phyloP scores from a whole-genome alignment of 2,888 invertebrate species.

The Arrhopalites spinosus region DNA sequence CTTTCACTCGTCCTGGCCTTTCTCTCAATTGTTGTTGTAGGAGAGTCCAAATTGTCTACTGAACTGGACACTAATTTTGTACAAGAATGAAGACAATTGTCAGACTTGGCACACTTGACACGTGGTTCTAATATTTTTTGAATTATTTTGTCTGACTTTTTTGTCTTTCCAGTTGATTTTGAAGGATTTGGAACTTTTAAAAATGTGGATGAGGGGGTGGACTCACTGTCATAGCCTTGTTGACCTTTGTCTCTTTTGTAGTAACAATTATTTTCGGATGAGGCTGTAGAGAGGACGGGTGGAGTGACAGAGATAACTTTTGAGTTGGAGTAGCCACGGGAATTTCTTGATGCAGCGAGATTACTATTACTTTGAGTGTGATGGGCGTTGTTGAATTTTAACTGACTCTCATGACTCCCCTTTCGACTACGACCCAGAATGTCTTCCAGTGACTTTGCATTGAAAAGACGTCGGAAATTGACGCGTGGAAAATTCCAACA shows the following conservation, averaged over 20 bases:
- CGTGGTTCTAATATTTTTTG: not conserved
- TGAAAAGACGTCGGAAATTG: slow-evolving; percentile 53
- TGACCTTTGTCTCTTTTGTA: not conserved
- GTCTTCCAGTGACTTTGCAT: slow-evolving; percentile 55
- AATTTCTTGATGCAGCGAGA: slow-evolving; percentile 20
- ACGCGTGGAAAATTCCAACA: slow-evolving; percentile 56
- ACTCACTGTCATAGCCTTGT: not conserved
- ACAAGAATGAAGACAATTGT: slow-evolving; percentile 51
- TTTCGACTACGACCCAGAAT: slow-evolving; percentile 43
- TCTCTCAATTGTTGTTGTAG: too few species aligned
- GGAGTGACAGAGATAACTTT: slow-evolving; percentile 11
- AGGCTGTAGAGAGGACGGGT: slow-evolving; percentile 15
- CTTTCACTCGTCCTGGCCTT: not conserved
- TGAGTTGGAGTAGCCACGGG: slow-evolving; percentile 14
- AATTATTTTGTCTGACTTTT: not conserved
- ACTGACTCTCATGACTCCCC: slow-evolving; percentile 12
- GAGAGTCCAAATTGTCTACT: slow-evolving; percentile 39
- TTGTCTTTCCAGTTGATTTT: not conserved
- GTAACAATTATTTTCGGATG: slow-evolving; percentile 30
- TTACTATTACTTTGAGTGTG: slow-evolving; percentile 32
- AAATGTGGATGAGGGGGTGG: not conserved
- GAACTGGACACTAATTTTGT: slow-evolving; percentile 34
- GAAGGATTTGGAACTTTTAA: not conserved
- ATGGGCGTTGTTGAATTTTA: slow-evolving; percentile 8
- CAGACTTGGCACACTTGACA: slow-evolving; percentile 52